Evolutionary conservation across 2,797 vertebrate genomes (phyloP).

Genomic region (Pipistrellus pipistrellus): DNA sequence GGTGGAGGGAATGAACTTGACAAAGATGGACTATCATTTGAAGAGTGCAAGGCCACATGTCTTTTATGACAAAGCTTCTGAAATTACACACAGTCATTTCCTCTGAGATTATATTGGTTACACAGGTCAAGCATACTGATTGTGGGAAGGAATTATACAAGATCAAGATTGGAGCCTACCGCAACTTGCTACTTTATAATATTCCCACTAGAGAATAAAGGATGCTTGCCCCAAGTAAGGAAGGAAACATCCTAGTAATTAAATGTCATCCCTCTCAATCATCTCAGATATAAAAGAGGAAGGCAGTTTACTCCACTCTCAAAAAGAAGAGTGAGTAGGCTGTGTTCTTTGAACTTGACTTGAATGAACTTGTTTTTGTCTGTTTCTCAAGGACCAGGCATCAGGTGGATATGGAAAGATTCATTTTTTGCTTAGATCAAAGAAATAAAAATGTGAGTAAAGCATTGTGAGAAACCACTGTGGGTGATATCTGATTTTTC

Average conservation of each 20-base stretch:
- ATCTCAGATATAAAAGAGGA: conserved; percentile 41
- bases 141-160: background rate
- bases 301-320: background rate
- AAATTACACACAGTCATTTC: background rate
- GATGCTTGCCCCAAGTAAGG: background rate
- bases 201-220: conserved; percentile 35
- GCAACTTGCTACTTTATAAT: conserved; percentile 3
- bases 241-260: conserved; percentile 56
- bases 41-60: background rate
- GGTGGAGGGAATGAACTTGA: background rate
- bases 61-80: conserved; percentile 12
- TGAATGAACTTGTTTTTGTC: conserved; percentile 34
- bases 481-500: conserved; percentile 1
- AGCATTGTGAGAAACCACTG: background rate
- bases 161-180: background rate
- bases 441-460: conserved; percentile 51
- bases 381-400: conserved; percentile 17
- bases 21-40: background rate
- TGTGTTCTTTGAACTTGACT: conserved; percentile 43
- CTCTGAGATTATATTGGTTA: background rate
- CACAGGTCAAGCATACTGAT: background rate
- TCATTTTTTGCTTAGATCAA: conserved; percentile 20
- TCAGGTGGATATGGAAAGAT: background rate
- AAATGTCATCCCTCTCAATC: conserved; percentile 47
- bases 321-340: conserved; percentile 23